Evolutionary conservation across 1,140 invertebrate genomes (phyloP).

Genomic region (Akabosia matsudoensis): DNA sequence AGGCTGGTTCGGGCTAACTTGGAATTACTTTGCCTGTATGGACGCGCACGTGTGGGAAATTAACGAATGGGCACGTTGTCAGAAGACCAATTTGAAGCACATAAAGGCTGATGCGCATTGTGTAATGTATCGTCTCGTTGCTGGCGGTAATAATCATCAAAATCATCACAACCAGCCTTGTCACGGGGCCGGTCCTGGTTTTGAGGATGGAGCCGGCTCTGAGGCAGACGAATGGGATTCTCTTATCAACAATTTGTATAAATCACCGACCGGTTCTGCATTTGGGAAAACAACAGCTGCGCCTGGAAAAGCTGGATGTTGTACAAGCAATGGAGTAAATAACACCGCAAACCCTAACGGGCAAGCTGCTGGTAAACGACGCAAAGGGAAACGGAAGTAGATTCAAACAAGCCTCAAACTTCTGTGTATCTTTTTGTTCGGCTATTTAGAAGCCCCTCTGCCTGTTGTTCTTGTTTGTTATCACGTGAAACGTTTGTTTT

Average conservation of each 20-base stretch:
- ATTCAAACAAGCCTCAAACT: no score
- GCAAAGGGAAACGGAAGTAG: conserved; percentile 36
- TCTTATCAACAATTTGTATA: conserved; percentile 42
- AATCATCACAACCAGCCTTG: not conserved
- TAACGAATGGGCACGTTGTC: conserved; percentile 91
- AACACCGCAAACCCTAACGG: not conserved
- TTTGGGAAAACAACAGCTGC: conserved; percentile 19
- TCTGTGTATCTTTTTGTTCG: no score
- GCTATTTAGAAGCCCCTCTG: not conserved
- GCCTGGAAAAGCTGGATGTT: conserved; percentile 4
- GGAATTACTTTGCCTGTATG: conserved; percentile 96
- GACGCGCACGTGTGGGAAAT: conserved; percentile 90
- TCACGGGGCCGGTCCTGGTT: not conserved
- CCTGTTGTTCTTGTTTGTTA: not conserved
- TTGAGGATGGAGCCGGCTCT: conserved; percentile 21
- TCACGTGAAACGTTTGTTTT: no score
- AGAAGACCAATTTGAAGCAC: conserved; percentile 75
- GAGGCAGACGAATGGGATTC: conserved; percentile 43
- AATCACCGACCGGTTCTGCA: not conserved
- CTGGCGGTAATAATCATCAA: conserved; percentile 33
- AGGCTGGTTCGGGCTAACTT: conserved; percentile 75
- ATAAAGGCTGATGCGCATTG: conserved; percentile 80
- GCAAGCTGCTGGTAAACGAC: conserved; percentile 7
- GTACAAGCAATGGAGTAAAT: not conserved
- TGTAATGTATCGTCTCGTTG: conserved; percentile 85